Base-by-base conservation (phyloP, 2,113 vertebrate genomes). In the Mastomys natalensis region DNA sequence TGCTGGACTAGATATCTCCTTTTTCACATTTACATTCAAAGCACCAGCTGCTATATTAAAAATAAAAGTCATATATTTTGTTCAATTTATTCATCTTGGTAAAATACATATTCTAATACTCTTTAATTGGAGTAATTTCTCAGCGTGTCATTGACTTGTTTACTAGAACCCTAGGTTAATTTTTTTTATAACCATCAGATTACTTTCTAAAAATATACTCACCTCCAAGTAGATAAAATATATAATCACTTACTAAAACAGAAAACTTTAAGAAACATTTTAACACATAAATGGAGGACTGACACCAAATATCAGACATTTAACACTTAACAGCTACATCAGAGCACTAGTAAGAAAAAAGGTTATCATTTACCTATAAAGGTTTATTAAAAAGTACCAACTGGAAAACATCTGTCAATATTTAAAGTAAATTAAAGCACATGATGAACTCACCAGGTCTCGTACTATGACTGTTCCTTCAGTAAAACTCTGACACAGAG, bases 11-110 rank as follows among this genome's bases (percentile, higher is more conserved):
- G 99, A 98, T 53, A 98, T 98, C 98, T 99, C 99, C 98, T 99
- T 99, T 98, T 99, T 99, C 98, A 99, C 99, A 90, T 98, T 98
- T 97, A 99, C 98, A 97, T 99, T 99, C 98, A 98, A 98, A 97
- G 98, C 98, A 97, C 98, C 98, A 98, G 98, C 98, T 98, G 98
- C 97, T 94, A 94, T 96, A 95, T 97, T 96, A 92, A 96, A 97
- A 95, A 97, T 74, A 96, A 91, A 85, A 89, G 72, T 51, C 81
- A 95, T 55, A 29, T n/a, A 89, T 93, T 85, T 72, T 95, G 87
- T 95, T 86, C 81, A 92, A 73, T 58, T 92, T 95, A 94, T 85
- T 74, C 58, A 88, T 34, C 31, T 53, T 95, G 91, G 93, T 43
- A 90, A 96, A 91, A 77, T 66, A 22, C 74, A 31, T 66, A 95